Base-by-base conservation (phyloP, 2,113 vertebrate genomes). In the Pygoscelis antarcticus region DNA sequence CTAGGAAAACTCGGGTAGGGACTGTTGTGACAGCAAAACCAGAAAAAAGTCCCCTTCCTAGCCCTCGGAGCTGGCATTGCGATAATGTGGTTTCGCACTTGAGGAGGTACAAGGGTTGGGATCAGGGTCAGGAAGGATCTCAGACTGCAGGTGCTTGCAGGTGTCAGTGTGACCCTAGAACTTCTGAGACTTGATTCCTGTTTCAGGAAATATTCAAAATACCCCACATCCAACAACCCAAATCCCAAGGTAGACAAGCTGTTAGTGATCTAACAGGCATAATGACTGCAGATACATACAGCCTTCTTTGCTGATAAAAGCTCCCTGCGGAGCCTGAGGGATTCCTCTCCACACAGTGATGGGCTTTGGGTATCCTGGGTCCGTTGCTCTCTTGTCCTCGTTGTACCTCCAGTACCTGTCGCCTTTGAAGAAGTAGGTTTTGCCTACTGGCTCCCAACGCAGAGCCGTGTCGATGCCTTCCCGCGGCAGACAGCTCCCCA, bases 351-450 rank as follows among this genome's bases (percentile, higher is more conserved):
- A 99, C 83, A 99, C 99, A 0, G 98, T 98, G 98, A 99, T 99
- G 93, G 99, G 98, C 97, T 99, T 99, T 62, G 99, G 99, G 97
- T 99, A 99, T 15, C 99, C 99, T 0, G 99, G 99, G 95, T 99
- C 99, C 0, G 98, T 99, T 2, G 99, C 98, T 72, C 97, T 97
- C 95, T 99, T 99, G 96, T 99, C 99, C 97, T 99, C 99, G 1
- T 99, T 99, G 98, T 99, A 99, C 83, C 99, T 98, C 99, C 99
- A 99, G 97, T 99, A 99, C 97, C 99, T 98, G 97, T 99, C 99
- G 3, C 99, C 99, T 97, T 99, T 99, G 98, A 99, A 99, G 98
- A 99, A 99, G 98, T 99, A 99, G 10, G 99, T 99, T 94, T 99
- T 99, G 52, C 99, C 99, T 5, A 99, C 98, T 0, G 99, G 99